Evolutionary conservation across 2,888 invertebrate genomes (phyloP).

Genomic region (Thymelicus sylvestris): DNA sequence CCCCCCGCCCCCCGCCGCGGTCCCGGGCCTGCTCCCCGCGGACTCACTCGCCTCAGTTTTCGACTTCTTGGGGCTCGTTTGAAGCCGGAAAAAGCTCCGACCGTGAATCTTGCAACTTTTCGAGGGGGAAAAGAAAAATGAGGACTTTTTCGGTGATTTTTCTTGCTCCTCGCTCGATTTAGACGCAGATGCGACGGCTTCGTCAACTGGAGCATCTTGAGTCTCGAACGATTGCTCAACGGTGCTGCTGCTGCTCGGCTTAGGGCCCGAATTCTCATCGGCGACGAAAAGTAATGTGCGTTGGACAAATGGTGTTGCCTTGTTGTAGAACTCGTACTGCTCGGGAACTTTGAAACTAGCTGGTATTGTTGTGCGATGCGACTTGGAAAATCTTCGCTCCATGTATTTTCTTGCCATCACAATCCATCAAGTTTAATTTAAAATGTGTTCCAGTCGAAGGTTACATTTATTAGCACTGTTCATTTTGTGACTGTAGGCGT

Average conservation of each 20-base stretch:
- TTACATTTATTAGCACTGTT: constrained; percentile 7
- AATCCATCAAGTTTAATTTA: constrained; percentile 48
- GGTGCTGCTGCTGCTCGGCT: constrained; percentile 56
- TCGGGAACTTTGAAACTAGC: constrained; percentile 78
- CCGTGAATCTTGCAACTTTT: constrained; percentile 81
- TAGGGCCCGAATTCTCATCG: constrained; percentile 76
- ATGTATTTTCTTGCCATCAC: constrained; percentile 84
- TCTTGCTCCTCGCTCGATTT: constrained; percentile 74
- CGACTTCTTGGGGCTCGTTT: constrained; percentile 80
- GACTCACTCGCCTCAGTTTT: constrained; percentile 63
- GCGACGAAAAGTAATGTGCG: constrained; percentile 78
- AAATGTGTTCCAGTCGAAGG: background rate
- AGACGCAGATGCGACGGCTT: constrained; percentile 58
- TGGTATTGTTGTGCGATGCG: constrained; percentile 78
- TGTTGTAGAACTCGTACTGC: constrained; percentile 78
- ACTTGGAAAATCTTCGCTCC: constrained; percentile 79
- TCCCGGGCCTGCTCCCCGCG: constrained; percentile 50
- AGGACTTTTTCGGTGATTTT: constrained; percentile 80
- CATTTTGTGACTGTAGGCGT: background rate
- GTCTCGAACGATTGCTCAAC: constrained; percentile 33
- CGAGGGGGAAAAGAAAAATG: constrained; percentile 82
- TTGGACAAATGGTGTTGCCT: constrained; percentile 81
- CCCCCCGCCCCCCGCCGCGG: constrained; percentile 61
- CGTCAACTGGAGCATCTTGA: constrained; percentile 54
- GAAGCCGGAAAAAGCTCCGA: constrained; percentile 81